phyloP scores from a whole-genome alignment of 2,888 invertebrate species.

The Meiosimyza platycephala region DNA sequence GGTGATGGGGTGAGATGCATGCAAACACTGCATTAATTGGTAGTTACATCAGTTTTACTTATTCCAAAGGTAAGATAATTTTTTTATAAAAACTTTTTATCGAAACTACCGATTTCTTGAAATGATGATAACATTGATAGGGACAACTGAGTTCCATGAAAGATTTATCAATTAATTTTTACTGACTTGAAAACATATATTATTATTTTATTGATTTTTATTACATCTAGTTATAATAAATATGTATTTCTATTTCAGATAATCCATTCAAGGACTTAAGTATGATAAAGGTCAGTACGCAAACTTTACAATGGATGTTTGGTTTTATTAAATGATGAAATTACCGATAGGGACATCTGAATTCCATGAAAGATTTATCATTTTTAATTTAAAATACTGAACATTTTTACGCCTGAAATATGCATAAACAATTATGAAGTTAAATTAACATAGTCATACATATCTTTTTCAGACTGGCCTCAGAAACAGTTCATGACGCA shows the following conservation, averaged over 20 bases:
- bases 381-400: slow-evolving; percentile 31
- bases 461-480: too few species aligned
- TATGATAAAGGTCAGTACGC: background rate
- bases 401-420: background rate
- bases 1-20: too few species aligned
- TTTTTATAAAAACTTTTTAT: too few species aligned
- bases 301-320: background rate
- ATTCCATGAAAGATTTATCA: slow-evolving; percentile 45
- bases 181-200: background rate
- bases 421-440: too few species aligned
- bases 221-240: background rate
- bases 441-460: too few species aligned
- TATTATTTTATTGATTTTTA: background rate
- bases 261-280: background rate
- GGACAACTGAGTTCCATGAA: slow-evolving; percentile 45
- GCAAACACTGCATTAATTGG: too few species aligned
- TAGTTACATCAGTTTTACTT: too few species aligned
- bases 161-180: slow-evolving; percentile 44
- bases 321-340: slow-evolving; percentile 32
- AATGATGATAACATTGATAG: slow-evolving; percentile 42
- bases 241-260: background rate
- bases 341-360: slow-evolving; percentile 45
- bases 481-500: too few species aligned
- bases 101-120: background rate
- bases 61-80: too few species aligned